Evolutionary conservation across 2,113 vertebrate genomes (phyloP), one percentile per base, ranked within the genome.

Genomic region (Abramis brama): DNA sequence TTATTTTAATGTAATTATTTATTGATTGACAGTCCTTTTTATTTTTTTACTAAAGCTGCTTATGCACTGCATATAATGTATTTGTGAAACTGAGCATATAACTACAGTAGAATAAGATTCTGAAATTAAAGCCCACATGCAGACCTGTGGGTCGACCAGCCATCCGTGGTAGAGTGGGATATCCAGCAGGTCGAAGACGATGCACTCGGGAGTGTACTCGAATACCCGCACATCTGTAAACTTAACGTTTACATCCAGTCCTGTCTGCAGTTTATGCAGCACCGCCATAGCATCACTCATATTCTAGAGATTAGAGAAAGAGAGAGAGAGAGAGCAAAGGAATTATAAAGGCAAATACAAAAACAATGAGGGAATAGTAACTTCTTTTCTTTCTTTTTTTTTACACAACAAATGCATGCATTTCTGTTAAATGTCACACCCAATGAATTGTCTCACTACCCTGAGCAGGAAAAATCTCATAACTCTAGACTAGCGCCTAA

Each of bases 251-350:
- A 99, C 98, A 66, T 99, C 98, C 94, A 99, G 95, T 59, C 98
- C 98, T 0, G 98, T 99, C 93, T 99, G 98, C 52, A 99, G 93
- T 92, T 99, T 99, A 89, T 99, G 98, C 33, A 99, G 90, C 91
- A 99, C 96, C 0, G 97, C 97, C 97, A 99, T 99, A 83, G 98
- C 98, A 85, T 99, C 98, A 64, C 98, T 99, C 97, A 99, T 99
- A 87, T 99, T 99, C 98, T 99, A 87, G 89, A 79, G 45, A 79
- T 98, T 99, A 87, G 89, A 79, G 33, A 79, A 25, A 77, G 9
- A 57, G 21, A 86, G 9, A 60, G 36, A 77, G 36, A 77, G 15
- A 6, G 21, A 76, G n/a, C 50, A 57, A 57, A 52, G 25, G 30
- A 30, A 71, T 39, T 71, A 33, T 33, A 8, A 71, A 39, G 17